These are phyloP conservation scores for Drosophila elegans DNA, from an alignment of 1,140 invertebrate species.

Conservation along the genomic window DNA sequence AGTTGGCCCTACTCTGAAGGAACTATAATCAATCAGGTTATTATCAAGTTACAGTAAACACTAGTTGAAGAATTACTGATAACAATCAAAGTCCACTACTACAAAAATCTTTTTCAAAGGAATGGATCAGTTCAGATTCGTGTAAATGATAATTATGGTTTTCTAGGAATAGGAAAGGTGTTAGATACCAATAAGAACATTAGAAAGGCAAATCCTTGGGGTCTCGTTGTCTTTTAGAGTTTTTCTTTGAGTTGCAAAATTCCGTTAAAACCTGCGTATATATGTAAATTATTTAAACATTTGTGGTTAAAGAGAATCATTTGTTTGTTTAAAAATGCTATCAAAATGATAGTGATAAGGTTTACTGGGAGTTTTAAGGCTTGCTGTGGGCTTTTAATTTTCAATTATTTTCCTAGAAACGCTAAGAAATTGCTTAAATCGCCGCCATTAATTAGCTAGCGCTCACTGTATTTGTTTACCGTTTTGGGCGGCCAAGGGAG, in stretches of 20 bases:
- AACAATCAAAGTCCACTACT: no score
- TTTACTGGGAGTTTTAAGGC: background rate
- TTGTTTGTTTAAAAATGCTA: background rate
- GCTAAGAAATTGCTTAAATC: background rate
- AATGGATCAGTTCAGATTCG: no score
- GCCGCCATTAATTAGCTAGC: background rate
- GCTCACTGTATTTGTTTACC: constrained; percentile 39
- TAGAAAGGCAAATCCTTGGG: background rate
- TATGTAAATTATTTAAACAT: background rate
- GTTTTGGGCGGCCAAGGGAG: constrained; percentile 3
- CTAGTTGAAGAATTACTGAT: background rate
- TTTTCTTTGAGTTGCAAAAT: background rate
- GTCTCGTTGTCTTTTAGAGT: background rate
- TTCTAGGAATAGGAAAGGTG: background rate
- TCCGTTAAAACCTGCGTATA: background rate
- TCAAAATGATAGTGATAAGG: background rate
- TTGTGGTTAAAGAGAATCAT: background rate
- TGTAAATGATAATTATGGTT: background rate
- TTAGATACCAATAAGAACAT: background rate
- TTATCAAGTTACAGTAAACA: background rate
- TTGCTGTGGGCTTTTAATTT: background rate
- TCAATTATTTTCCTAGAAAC: background rate
- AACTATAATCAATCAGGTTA: background rate
- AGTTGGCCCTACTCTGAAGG: background rate
- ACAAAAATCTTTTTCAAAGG: no score